phyloP scores from a whole-genome alignment of 2,888 invertebrate genomes.

The Beris chalybata region DNA sequence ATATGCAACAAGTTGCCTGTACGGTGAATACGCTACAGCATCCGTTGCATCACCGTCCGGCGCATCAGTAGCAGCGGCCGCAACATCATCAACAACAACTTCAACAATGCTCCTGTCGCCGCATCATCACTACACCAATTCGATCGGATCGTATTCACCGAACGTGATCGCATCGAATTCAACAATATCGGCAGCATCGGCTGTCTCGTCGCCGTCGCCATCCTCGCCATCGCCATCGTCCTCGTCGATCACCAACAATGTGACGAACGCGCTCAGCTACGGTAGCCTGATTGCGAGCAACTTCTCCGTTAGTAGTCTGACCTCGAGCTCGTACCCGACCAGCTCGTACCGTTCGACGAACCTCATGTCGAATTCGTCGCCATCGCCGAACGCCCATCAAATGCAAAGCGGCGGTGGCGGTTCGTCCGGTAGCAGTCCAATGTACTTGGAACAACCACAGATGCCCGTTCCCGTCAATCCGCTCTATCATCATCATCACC shows the following conservation, averaged over 20 bases:
- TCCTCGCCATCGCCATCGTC: conserved; percentile 39
- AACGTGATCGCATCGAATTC: conserved; percentile 1
- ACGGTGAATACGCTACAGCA: conserved; percentile 32
- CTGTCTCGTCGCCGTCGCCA: conserved; percentile 41
- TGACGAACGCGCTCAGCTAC: conserved; percentile 43
- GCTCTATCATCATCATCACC: conserved; percentile 50
- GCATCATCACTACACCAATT: conserved; percentile 17
- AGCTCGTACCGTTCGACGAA: conserved; percentile 52
- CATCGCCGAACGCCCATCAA: conserved; percentile 47
- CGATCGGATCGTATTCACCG: background rate
- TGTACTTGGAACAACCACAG: conserved; percentile 57
- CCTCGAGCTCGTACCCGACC: conserved; percentile 47
- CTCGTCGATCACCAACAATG: background rate
- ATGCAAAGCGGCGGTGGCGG: conserved; percentile 46
- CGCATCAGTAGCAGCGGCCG: conserved; percentile 17
- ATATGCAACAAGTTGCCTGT: conserved; percentile 36
- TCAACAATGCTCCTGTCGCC: conserved; percentile 37
- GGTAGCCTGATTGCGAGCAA: conserved; percentile 47
- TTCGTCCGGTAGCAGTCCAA: conserved; percentile 46
- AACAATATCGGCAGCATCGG: background rate
- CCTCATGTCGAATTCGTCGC: conserved; percentile 53
- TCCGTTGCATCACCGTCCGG: conserved; percentile 25
- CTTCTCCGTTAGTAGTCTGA: conserved; percentile 57
- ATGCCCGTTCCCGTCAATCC: conserved; percentile 58
- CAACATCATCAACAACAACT: conserved; percentile 37